A percentile compares a stretch with the other conserved stretches of the same genome.
phyloP scores from a whole-genome alignment of 2,113 vertebrate species.

The Thermophis baileyi region DNA sequence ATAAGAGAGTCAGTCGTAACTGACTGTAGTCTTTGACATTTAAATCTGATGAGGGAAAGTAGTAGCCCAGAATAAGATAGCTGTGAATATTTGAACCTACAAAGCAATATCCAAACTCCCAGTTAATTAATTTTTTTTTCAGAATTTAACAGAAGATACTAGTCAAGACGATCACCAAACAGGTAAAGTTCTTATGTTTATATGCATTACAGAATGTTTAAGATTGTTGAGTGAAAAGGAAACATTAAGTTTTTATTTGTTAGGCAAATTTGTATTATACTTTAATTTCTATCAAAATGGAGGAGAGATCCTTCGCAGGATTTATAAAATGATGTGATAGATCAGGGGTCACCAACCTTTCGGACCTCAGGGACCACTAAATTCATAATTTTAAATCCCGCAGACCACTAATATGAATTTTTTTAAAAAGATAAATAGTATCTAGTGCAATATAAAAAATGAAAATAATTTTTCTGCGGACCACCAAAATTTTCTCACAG shows the following conservation, averaged over 20 bases:
- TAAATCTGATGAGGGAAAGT: neutral
- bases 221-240: neutral
- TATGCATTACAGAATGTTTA: neutral
- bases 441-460: no score
- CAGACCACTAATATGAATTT: no score
- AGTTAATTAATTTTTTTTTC: slow-evolving; percentile 61
- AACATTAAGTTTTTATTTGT: neutral
- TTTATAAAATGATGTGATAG: neutral
- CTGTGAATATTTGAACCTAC: slow-evolving; percentile 31
- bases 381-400: no score
- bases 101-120: slow-evolving; percentile 4
- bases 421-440: no score
- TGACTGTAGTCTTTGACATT: neutral
- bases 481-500: no score
- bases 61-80: neutral
- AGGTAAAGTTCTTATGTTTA: slow-evolving; percentile 74
- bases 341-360: no score
- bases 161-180: slow-evolving; percentile 91
- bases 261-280: neutral
- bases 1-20: neutral
- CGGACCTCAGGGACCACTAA: no score
- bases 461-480: no score
- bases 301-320: neutral
- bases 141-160: slow-evolving; percentile 98
- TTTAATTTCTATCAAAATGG: neutral